Evolutionary conservation across 2,888 invertebrate genomes (phyloP), one percentile per base, ranked within the genome.

Genomic region (Electrophaes corylata): DNA sequence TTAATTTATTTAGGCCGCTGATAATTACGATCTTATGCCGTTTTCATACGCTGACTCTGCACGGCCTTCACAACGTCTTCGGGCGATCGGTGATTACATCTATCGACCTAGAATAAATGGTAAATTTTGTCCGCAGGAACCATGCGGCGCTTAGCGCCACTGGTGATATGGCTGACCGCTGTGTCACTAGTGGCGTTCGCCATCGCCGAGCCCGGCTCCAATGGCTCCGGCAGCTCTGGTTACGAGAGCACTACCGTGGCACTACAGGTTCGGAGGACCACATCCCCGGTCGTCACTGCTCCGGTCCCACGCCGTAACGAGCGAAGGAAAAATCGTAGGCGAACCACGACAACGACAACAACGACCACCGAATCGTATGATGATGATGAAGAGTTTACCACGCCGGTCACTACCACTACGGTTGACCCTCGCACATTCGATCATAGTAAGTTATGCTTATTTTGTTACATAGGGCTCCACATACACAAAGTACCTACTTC

Each of bases 171-270:
- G 79, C 78, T 91, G 55, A 52, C 72, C 8, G 79, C 79, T 79
- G 79, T 84, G 66, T 88, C 88, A 85, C 89, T 91, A 79, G 90
- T 91, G 91, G 90, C 91, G 81, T 77, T 88, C 64, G 89, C 72
- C 71, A 64, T 84, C 39, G 88, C 87, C 71, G 88, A 88, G 16
- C 73, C 82, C 19, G 49, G 40, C 29, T 41, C 41, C 14, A 18
- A 29, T 11, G 79, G 77, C 64, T 64, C 69, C 20, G 79, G 71
- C 62, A 37, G 33, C 33, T 33, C 60, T 53, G 26, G 62, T 65
- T 20, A 65, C 66, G 52, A 60, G 23, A 49, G 37, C 47, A 57
- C 60, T 3, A 57, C 61, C 37, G 23, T 48, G 6, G 37, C 78
- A 77, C 10, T 29, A 10, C 19, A 78, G 75, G 2, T 76, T 11